These are phyloP conservation scores for Spicauda simplicius DNA, from an alignment of 2,888 invertebrate species.

Conservation along the genomic window DNA sequence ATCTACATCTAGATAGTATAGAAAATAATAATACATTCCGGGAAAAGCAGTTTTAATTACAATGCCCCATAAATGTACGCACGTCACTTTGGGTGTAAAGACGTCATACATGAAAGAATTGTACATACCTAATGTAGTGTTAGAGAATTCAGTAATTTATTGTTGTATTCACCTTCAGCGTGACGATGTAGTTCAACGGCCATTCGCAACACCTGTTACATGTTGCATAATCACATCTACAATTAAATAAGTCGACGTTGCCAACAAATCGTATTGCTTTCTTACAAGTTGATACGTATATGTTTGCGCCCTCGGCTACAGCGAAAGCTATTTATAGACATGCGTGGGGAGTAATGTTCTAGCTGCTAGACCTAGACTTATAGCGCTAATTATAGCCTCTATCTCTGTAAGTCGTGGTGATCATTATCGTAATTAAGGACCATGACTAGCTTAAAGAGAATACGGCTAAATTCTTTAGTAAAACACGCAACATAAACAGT, in stretches of 20 bases:
- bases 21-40: no score
- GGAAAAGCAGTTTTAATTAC: no score
- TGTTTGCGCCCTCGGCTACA: slow-evolving; percentile 8
- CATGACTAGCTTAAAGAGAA: background rate
- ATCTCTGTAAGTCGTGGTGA: slow-evolving; percentile 8
- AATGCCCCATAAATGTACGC: no score
- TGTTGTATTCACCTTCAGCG: background rate
- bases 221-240: slow-evolving; percentile 17
- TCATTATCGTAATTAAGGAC: slow-evolving; percentile 6
- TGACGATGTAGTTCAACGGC: slow-evolving; percentile 14
- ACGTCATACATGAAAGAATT: no score
- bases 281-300: background rate
- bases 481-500: background rate
- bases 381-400: slow-evolving; percentile 22
- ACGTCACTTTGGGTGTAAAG: no score
- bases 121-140: no score
- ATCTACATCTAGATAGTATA: no score
- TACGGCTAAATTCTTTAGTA: background rate
- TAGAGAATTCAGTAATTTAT: background rate
- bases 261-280: slow-evolving; percentile 14
- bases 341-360: slow-evolving; percentile 29
- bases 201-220: slow-evolving; percentile 13
- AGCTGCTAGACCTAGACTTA: slow-evolving; percentile 25
- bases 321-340: slow-evolving; percentile 16
- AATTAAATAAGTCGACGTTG: slow-evolving; percentile 17